Evolutionary conservation across 2,113 vertebrate species (phyloP), one percentile per base, ranked within the genome.

Genomic region (Plotosus lineatus): DNA sequence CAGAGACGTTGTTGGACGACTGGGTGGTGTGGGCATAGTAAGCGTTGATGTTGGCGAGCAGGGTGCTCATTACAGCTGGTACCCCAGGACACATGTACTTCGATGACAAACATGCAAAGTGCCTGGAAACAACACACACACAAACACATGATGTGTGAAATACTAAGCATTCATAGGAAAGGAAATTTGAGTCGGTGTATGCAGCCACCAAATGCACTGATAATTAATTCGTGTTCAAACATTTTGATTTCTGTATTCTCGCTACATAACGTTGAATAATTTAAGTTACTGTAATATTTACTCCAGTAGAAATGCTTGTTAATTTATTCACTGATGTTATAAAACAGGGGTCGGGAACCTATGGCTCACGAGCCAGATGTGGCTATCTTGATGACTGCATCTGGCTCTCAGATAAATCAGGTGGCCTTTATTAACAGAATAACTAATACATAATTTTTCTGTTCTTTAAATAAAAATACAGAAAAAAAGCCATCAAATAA

Each of bases 31-130:
- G 98, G 1, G 97, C 98, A 0, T 99, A 99, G 91, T 99, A 99
- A 75, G 98, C 97, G 0, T 99, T 99, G 89, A 99, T 99, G 93
- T 99, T 99, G 91, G 98, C 98, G 0, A 99, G 92, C 31, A 99
- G 92, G 28, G 97, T 99, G 87, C 98, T 99, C 98, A 99, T 99
- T 86, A 99, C 98, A 0, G 98, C 98, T 0, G 98, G 98, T 48
- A 99, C 98, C 1, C 98, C 97, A 0, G 98, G 97, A 77, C 97
- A 99, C 97, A 99, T 99, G 90, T 99, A 99, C 88, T 99, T 99
- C 11, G 97, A 99, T 33, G 97, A 99, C 63, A 99, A 94, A 92
- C 98, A 99, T 84, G 97, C 97, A 79, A 99, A 99, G 89, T 99
- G 97, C 65, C 97, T 99, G 90, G 1, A 82, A 2, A 36, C 12